Conservation (phyloP, 2,797 vertebrate genomes). For the Spondyliosoma cantharus region DNA sequence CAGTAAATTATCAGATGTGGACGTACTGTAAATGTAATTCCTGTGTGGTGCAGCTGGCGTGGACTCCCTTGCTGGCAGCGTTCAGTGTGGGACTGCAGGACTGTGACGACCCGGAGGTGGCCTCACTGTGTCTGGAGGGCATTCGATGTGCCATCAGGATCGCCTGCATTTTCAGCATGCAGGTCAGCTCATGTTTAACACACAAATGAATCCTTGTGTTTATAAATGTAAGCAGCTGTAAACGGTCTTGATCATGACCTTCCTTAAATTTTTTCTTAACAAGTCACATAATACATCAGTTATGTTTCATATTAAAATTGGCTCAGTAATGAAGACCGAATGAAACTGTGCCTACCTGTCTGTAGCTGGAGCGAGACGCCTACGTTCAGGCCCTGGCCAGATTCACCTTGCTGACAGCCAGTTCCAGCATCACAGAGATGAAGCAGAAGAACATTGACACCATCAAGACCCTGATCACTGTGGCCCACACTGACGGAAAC, state of each 20-base stretch:
- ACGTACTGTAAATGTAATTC: neutral
- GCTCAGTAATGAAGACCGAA: too few relatives aligned
- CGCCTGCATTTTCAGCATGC: slow-evolving; percentile 96
- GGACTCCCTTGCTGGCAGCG: slow-evolving; percentile 94
- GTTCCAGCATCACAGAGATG: slow-evolving; percentile 99
- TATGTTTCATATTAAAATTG: neutral
- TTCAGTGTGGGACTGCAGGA: slow-evolving; percentile 97
- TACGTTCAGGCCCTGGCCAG: slow-evolving; percentile 96
- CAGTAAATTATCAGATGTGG: neutral
- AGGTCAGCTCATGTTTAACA: slow-evolving; percentile 82
- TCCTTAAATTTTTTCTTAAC: neutral
- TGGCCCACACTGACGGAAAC: slow-evolving; percentile 97
- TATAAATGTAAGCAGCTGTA: neutral
- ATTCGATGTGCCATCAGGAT: slow-evolving; percentile 96
- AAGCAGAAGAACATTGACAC: slow-evolving; percentile 99
- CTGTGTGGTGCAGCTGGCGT: slow-evolving; percentile 87
- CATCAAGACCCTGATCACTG: slow-evolving; percentile 97
- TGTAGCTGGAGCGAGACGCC: slow-evolving; percentile 93
- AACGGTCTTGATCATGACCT: neutral
- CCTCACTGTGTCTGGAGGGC: slow-evolving; percentile 94
- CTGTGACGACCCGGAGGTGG: slow-evolving; percentile 96
- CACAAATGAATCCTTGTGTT: neutral
- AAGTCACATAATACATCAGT: neutral
- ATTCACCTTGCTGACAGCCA: slow-evolving; percentile 95
- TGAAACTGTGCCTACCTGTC: neutral